Conservation (phyloP, 2,113 vertebrate genomes). For the Fulica atra region DNA sequence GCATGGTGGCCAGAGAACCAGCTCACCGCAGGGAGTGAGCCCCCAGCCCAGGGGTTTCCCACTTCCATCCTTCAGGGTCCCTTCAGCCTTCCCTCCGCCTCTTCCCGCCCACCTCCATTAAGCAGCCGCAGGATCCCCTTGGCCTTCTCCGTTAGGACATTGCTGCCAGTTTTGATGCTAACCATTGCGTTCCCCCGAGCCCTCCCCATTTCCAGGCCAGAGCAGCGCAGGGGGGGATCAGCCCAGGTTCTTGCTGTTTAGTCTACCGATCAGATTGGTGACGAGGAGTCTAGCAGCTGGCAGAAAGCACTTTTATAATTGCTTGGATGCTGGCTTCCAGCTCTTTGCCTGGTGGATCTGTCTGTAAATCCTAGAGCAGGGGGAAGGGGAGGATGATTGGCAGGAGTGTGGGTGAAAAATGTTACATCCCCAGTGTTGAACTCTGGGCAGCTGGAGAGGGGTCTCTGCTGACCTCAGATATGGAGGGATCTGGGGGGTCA, state of each 20-base stretch:
- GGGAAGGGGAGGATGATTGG: background rate
- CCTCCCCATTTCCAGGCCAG: constrained; percentile 60
- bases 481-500: background rate
- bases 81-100: background rate
- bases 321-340: background rate
- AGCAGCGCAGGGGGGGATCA: constrained; percentile 51
- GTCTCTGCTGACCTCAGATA: background rate
- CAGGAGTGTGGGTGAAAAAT: background rate
- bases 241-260: constrained; percentile 85
- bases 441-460: background rate
- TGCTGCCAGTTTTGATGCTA: constrained; percentile 81
- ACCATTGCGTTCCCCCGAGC: constrained; percentile 67
- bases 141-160: constrained; percentile 68
- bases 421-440: background rate
- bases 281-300: constrained; percentile 84
- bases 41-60: accelerated
- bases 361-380: background rate
- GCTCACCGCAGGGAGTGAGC: accelerated
- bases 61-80: background rate
- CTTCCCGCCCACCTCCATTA: background rate
- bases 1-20: background rate
- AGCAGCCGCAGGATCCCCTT: constrained; percentile 60
- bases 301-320: constrained; percentile 52
- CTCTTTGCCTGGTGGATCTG: background rate
- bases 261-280: constrained; percentile 94